Conservation (phyloP, 2,113 vertebrate genomes). For the Butastur rufipennis region DNA sequence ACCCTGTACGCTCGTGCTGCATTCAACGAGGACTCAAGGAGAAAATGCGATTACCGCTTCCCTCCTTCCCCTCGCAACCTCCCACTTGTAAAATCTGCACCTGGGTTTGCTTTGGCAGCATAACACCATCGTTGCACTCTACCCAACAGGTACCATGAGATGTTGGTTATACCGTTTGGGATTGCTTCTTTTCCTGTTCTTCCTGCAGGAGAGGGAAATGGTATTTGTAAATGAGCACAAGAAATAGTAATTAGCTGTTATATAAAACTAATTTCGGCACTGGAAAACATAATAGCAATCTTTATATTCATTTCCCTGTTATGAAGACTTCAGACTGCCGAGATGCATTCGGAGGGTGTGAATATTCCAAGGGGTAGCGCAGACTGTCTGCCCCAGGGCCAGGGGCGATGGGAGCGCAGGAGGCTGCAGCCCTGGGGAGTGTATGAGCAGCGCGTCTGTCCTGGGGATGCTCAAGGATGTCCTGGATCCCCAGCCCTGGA, state of each 20-base stretch:
- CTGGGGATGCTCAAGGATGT: neutral
- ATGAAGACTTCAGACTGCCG: neutral
- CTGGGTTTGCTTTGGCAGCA: neutral
- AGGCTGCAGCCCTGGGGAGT: neutral
- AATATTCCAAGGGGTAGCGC: neutral
- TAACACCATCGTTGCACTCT: neutral
- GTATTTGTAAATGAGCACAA: slow-evolving; percentile 8
- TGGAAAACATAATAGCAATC: neutral
- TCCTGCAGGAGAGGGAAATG: neutral
- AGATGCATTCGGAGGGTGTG: neutral
- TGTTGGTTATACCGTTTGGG: neutral
- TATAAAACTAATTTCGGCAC: neutral
- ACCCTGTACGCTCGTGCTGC: rapidly evolving
- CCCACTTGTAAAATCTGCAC: neutral
- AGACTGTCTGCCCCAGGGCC: neutral
- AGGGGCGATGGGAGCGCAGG: neutral
- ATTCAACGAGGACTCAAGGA: neutral
- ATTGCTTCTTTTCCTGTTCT: neutral
- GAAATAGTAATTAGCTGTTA: neutral
- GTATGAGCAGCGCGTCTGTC: neutral
- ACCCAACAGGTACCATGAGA: neutral
- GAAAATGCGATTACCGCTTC: neutral
- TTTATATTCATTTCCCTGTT: neutral
- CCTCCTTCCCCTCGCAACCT: neutral
- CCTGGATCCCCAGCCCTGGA: neutral